Conservation (phyloP, 2,113 vertebrate species). For the Gasterosteus nipponicus region DNA sequence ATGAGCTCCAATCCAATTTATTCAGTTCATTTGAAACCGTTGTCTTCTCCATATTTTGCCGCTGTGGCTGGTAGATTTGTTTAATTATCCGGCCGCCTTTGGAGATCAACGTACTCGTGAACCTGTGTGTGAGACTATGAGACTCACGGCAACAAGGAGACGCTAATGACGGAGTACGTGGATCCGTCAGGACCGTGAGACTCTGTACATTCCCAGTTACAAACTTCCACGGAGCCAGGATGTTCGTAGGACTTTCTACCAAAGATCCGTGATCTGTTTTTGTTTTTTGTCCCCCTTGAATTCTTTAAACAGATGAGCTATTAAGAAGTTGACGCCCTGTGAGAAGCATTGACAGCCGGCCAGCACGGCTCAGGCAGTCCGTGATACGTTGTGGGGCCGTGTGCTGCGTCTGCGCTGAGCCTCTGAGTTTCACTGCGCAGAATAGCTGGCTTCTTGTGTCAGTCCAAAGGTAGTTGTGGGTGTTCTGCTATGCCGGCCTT, state of each 20-base stretch:
- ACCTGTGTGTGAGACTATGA: constrained; percentile 22
- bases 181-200: constrained; percentile 14
- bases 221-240: constrained; percentile 10
- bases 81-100: neutral
- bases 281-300: neutral
- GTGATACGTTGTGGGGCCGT: constrained; percentile 12
- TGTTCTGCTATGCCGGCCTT: constrained; percentile 39
- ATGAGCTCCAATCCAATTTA: constrained; percentile 18
- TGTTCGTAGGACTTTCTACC: neutral
- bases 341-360: constrained; percentile 31
- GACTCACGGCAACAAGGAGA: constrained; percentile 11
- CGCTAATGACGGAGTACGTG: constrained; percentile 13
- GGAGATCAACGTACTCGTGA: constrained; percentile 8
- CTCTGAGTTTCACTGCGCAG: constrained; percentile 20
- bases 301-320: constrained; percentile 44
- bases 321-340: constrained; percentile 27
- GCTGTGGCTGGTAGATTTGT: neutral
- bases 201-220: constrained; percentile 14
- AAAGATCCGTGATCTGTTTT: constrained; percentile 6
- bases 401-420: constrained; percentile 10
- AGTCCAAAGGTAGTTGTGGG: constrained; percentile 35
- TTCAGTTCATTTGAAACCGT: neutral
- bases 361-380: constrained; percentile 14
- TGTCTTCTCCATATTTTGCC: constrained; percentile 3
- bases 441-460: constrained; percentile 25